Evolutionary conservation across 2,113 vertebrate genomes (phyloP).

Genomic region (Megaceryle maxima): DNA sequence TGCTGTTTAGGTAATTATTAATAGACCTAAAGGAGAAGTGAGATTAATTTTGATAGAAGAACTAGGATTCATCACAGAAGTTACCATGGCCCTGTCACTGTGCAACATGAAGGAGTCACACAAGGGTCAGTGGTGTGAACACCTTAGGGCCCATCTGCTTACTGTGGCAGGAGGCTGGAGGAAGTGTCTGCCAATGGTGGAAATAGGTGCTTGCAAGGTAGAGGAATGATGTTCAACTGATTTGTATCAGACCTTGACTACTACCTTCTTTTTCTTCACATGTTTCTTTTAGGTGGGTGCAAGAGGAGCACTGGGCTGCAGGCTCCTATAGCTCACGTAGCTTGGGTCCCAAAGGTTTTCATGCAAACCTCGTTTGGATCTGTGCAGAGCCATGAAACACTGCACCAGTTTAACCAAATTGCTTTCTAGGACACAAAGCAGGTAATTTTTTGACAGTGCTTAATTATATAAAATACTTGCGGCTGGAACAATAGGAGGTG

Average conservation of each 20-base stretch:
- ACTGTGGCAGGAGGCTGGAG: rapidly evolving
- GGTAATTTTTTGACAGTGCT: not conserved
- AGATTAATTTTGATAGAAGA: not conserved
- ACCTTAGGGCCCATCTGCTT: not conserved
- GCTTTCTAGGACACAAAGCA: not conserved
- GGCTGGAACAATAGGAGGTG: not conserved
- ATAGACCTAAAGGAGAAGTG: not conserved
- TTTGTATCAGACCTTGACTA: not conserved
- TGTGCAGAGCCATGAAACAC: not conserved
- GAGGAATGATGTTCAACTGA: not conserved
- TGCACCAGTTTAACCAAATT: rapidly evolving
- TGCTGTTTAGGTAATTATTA: not conserved
- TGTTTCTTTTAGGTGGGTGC: not conserved
- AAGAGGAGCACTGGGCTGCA: not conserved
- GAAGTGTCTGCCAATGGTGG: not conserved
- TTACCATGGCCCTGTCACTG: not conserved
- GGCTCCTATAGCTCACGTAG: not conserved
- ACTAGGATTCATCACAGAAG: not conserved
- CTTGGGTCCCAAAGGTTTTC: not conserved
- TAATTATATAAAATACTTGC: not conserved
- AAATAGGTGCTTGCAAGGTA: rapidly evolving
- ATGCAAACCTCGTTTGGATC: rapidly evolving
- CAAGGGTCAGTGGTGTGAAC: not conserved
- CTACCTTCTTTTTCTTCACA: not conserved
- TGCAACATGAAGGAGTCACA: not conserved